Conservation (phyloP, 1,140 invertebrate species). For the Yoshiicerus persimilis region DNA sequence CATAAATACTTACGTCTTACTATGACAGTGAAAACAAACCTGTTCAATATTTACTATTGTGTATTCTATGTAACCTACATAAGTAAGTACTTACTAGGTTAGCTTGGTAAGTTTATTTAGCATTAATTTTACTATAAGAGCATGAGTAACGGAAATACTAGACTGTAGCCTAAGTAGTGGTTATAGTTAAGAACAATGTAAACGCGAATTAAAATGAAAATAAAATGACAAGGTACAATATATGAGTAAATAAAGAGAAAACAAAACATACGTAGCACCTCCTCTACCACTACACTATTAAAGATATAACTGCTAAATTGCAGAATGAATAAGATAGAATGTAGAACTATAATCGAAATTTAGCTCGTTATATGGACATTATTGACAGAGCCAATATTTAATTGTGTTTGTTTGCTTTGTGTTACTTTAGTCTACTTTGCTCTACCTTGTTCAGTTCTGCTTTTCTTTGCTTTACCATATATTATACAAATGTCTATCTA, state of each 20-base stretch:
- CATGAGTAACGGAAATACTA: not conserved
- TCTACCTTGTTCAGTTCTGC: not conserved
- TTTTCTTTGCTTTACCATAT: not conserved
- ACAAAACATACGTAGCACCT: not conserved
- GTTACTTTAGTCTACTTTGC: conserved; percentile 2
- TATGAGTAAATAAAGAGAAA: not conserved
- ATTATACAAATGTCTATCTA: not conserved
- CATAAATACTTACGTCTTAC: not conserved
- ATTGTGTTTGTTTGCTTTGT: conserved; percentile 25
- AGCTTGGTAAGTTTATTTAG: not conserved
- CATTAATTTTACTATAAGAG: not conserved
- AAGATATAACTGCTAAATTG: not conserved
- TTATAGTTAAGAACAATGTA: too few relatives aligned
- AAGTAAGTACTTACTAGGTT: not conserved
- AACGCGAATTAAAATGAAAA: not conserved
- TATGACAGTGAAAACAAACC: not conserved
- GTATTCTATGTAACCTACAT: not conserved
- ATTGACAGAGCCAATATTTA: conserved; percentile 29
- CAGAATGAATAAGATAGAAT: not conserved
- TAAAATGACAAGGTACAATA: not conserved
- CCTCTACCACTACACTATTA: not conserved
- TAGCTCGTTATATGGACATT: not conserved
- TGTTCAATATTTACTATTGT: not conserved
- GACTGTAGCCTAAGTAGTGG: too few relatives aligned
- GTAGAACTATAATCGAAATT: not conserved